These are phyloP conservation scores for Danio kyathit DNA, from an alignment of 2,797 vertebrate species.

Conservation along the genomic window DNA sequence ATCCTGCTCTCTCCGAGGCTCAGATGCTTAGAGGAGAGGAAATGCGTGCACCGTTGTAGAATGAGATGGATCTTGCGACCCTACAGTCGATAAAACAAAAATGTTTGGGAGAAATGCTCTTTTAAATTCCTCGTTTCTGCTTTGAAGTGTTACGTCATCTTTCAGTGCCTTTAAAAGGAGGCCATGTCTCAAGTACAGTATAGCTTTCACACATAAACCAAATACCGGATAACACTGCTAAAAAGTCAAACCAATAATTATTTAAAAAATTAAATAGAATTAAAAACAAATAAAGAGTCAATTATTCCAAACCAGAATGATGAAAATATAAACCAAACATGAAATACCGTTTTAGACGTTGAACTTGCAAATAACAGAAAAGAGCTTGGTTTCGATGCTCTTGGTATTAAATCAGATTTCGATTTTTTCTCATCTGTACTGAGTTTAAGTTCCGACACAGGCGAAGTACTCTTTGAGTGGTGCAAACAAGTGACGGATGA, in stretches of 20 bases:
- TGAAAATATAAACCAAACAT: conserved; percentile 87
- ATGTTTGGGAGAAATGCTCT: conserved; percentile 41
- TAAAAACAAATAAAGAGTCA: conserved; percentile 78
- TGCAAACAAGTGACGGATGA: conserved; percentile 98
- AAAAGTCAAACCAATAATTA: conserved; percentile 80
- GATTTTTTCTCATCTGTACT: conserved; percentile 45
- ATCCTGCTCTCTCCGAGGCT: conserved; percentile 79
- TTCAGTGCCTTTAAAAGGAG: conserved; percentile 83
- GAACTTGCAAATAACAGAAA: conserved; percentile 77
- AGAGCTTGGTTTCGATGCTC: conserved; percentile 76
- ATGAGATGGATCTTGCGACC: conserved; percentile 54
- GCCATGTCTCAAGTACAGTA: conserved; percentile 86
- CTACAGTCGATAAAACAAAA: conserved; percentile 61
- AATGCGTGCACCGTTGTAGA: conserved; percentile 59
- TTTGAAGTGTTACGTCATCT: conserved; percentile 54
- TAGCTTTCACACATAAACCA: conserved; percentile 86
- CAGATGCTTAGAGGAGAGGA: conserved; percentile 79
- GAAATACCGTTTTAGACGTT: conserved; percentile 82
- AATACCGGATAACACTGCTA: conserved; percentile 94
- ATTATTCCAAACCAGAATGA: conserved; percentile 72
- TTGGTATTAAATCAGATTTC: conserved; percentile 81
- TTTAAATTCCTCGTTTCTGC: conserved; percentile 61
- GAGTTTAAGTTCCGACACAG: conserved; percentile 81
- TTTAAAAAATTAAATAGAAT: conserved; percentile 89
- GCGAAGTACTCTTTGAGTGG: conserved; percentile 99